Percentiles rank a stretch among this genome's conserved stretches.
These are phyloP conservation scores for Paelopatides confundens DNA, from an alignment of 53 echinoderm and acorn worm genomes.

Conservation along the genomic window DNA sequence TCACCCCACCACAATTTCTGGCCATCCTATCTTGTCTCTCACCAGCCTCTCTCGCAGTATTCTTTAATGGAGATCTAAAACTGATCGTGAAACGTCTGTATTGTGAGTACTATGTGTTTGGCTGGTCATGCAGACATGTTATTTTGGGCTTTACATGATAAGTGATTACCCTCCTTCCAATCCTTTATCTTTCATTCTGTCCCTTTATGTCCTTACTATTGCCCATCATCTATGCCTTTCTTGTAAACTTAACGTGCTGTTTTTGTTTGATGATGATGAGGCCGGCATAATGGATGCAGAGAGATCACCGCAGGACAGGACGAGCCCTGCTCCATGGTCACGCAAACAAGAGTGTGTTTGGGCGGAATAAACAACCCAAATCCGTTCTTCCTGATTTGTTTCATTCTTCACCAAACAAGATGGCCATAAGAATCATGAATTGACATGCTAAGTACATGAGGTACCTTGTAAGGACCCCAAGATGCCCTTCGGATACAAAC, in stretches of 20 bases:
- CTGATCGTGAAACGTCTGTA: no score
- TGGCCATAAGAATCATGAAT: constrained; percentile 15
- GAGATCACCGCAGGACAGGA: not conserved
- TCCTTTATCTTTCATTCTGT: no score
- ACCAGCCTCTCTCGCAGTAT: no score
- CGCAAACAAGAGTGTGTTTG: not conserved
- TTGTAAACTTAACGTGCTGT: not conserved
- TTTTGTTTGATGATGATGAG: not conserved
- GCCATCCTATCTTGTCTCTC: no score
- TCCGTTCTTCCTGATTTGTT: not conserved
- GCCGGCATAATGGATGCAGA: not conserved
- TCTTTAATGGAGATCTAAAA: no score
- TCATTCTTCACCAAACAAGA: not conserved
- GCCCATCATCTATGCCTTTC: not conserved
- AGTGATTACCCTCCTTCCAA: no score
- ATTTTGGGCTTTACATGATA: no score
- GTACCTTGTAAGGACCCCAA: not conserved
- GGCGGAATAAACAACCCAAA: not conserved
- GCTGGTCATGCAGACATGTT: no score
- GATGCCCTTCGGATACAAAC: constrained; percentile 15
- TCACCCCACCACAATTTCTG: no score
- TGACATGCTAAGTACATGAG: constrained; percentile 4
- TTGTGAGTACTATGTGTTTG: no score
- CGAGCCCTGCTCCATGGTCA: not conserved
- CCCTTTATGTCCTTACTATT: no score